Evolutionary conservation across 2,888 invertebrate genomes (phyloP), one percentile per base, ranked within the genome.

Genomic region (Lobophora halterata): DNA sequence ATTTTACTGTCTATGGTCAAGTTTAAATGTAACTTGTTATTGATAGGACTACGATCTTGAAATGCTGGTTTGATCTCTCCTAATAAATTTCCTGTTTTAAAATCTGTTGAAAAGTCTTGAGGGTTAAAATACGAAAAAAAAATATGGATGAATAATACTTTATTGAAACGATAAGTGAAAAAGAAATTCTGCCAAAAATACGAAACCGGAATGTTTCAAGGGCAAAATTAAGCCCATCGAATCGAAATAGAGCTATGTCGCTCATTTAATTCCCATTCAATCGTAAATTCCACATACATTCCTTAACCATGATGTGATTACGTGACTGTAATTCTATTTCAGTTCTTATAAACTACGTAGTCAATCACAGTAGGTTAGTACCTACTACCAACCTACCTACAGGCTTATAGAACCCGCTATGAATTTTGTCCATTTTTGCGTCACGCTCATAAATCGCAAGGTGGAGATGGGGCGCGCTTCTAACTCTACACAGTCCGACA

Each of bases 371-470:
- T 23, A 27, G n/a, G 17, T 5, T 5, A 20, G 24, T 42, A 41
- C 25, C 21, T 35, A n/a, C n/a, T 17, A 29, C 7, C 10, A 21
- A 26, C 21, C 26, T 30, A 51, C 38, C 43, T 35, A 32, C 39
- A 44, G 20, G 19, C 54, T 57, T 18, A 33, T 26, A 58, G 55
- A 52, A 56, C 60, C 60, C 61, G 52, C 61, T 50, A 52, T 55
- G 56, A 56, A 64, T 67, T 71, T 71, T 71, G 72, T 72, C 65
- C 65, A 76, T 71, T 76, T 78, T 72, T 75, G 78, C 82, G 81
- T 83, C 80, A 81, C 76, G 70, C 71, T 67, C 71, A 65, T 79
- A 78, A 78, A 76, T 77, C 68, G 76, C 75, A 76, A 78, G 73
- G 76, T 73, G 66, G 55, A 67, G 75, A 71, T 74, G 75, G 77